phyloP scores from a whole-genome alignment of 2,888 invertebrate species.

The Xylocampa areola region DNA sequence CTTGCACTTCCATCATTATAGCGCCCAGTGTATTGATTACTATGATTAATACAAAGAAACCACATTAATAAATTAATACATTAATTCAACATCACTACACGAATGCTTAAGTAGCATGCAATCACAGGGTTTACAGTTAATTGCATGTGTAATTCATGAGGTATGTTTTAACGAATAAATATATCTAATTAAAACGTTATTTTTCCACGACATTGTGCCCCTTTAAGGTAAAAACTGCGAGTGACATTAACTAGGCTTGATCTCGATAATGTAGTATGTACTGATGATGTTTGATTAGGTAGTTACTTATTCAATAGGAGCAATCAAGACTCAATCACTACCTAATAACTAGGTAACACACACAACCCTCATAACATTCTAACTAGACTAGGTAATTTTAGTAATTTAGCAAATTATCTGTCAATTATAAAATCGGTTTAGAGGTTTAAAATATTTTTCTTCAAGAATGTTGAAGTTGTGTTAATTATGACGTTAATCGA shows the following conservation, averaged over 20 bases:
- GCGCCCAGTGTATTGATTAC: conserved; percentile 30
- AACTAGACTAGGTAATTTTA: conserved; percentile 34
- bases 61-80: conserved; percentile 47
- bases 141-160: conserved; percentile 76
- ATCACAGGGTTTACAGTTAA: conserved; percentile 61
- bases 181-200: conserved; percentile 49
- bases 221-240: conserved; percentile 56
- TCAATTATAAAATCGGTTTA: conserved; percentile 31
- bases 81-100: conserved; percentile 47
- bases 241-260: conserved; percentile 45
- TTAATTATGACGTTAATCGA: conserved; percentile 15
- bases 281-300: conserved; percentile 61
- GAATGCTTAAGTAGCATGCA: conserved; percentile 42
- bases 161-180: conserved; percentile 54
- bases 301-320: conserved; percentile 53
- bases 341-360: conserved; percentile 44
- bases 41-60: conserved; percentile 35
- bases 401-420: conserved; percentile 38
- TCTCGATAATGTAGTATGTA: conserved; percentile 40
- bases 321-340: conserved; percentile 59
- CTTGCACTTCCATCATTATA: conserved; percentile 12
- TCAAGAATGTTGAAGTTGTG: conserved; percentile 30
- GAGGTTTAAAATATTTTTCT: conserved; percentile 25
- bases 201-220: conserved; percentile 57
- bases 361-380: conserved; percentile 34